Evolutionary conservation across 2,888 invertebrate species (phyloP).

Genomic region (Sarcophaga rosellei): DNA sequence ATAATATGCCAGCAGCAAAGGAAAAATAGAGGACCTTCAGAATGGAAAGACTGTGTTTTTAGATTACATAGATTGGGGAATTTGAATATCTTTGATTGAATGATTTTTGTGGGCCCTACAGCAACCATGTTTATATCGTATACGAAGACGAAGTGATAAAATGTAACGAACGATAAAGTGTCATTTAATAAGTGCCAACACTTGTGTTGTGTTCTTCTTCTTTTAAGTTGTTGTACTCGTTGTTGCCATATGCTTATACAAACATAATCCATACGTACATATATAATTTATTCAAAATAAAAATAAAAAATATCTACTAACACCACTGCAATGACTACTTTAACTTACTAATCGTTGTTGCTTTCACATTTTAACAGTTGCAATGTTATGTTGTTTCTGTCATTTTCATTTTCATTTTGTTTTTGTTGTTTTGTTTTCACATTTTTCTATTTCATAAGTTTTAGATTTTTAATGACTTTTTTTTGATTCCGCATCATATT

Average conservation of each 20-base stretch:
- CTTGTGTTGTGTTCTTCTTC: background rate
- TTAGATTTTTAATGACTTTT: conserved; percentile 33
- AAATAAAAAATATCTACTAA: no score
- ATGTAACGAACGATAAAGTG: conserved; percentile 3
- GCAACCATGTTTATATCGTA: no score
- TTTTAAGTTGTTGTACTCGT: background rate
- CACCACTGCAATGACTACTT: no score
- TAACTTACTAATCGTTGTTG: no score
- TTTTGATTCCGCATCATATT: conserved; percentile 55
- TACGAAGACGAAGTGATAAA: background rate
- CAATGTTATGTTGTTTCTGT: conserved; percentile 38
- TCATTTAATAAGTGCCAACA: conserved; percentile 15
- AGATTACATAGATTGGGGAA: no score
- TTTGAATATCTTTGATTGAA: no score
- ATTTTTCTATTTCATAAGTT: background rate
- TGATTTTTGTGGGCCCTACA: no score
- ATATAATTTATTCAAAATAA: background rate
- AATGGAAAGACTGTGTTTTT: no score
- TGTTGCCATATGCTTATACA: conserved; percentile 10
- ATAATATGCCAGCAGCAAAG: no score
- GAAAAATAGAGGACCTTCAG: no score
- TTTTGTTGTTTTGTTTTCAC: background rate
- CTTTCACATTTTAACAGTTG: conserved; percentile 40
- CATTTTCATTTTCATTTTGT: background rate
- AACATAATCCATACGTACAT: background rate